These are phyloP conservation scores for Phaethon lepturus DNA, from an alignment of 2,113 vertebrate genomes.

Conservation along the genomic window DNA sequence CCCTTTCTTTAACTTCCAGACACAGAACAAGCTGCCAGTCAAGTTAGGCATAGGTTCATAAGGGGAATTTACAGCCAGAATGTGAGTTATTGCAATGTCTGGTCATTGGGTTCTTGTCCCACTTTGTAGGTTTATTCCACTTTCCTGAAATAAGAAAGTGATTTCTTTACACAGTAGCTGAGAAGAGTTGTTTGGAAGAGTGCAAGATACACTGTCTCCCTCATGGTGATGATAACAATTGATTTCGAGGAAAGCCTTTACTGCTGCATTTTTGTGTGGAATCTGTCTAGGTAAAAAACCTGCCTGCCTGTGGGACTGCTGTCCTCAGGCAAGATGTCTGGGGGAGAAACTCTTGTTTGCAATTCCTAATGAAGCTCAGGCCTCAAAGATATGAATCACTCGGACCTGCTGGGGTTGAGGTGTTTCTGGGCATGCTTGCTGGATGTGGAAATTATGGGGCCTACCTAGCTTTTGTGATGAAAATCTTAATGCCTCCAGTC, in stretches of 20 bases:
- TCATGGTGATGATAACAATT: background rate
- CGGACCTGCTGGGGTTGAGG: background rate
- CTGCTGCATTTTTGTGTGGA: background rate
- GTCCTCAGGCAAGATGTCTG: background rate
- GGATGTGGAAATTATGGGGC: background rate
- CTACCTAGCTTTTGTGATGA: background rate
- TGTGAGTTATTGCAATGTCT: fast-evolving
- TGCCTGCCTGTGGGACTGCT: background rate
- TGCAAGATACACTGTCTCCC: background rate
- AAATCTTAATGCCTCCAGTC: background rate
- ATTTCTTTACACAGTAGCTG: background rate
- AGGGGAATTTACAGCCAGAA: background rate
- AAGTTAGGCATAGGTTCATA: background rate
- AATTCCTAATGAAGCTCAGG: background rate
- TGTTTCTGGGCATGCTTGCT: background rate
- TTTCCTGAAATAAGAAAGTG: background rate
- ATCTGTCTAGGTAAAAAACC: background rate
- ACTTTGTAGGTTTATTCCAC: background rate
- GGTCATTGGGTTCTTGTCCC: background rate
- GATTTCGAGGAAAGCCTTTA: background rate
- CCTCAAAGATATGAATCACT: background rate
- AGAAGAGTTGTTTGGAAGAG: background rate
- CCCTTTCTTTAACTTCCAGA: slow-evolving; percentile 35
- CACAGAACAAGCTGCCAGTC: background rate
- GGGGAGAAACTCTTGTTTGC: background rate